Conservation (phyloP, 1,140 invertebrate species). For the Brachionus koreanus region DNA sequence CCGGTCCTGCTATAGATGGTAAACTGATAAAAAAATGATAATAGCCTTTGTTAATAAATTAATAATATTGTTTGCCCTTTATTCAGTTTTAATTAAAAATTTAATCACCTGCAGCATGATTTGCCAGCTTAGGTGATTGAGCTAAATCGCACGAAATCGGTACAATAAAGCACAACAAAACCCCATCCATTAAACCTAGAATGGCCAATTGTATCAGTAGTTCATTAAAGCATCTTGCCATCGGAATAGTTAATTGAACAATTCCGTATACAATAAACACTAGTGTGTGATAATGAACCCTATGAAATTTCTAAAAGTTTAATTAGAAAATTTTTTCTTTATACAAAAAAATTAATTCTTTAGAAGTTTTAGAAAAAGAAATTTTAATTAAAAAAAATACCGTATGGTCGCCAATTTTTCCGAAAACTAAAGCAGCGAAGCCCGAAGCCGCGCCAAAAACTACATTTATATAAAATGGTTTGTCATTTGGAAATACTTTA, state of each 20-base stretch:
- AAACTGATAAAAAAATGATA: conserved; percentile 38
- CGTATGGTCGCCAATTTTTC: conserved; percentile 19
- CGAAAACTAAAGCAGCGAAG: background rate
- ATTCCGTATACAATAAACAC: conserved; percentile 28
- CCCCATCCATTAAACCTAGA: conserved; percentile 33
- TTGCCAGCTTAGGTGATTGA: conserved; percentile 27
- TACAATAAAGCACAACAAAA: conserved; percentile 34
- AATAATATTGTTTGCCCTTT: background rate
- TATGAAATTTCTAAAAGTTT: conserved; percentile 3
- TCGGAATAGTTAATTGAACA: background rate
- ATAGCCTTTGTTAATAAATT: conserved; percentile 5
- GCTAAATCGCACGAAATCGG: conserved; percentile 27
- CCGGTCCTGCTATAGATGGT: conserved; percentile 12
- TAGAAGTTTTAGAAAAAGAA: background rate
- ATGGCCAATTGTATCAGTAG: background rate
- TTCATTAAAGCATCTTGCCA: background rate
- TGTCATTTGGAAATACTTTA: conserved; percentile 9
- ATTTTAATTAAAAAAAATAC: background rate
- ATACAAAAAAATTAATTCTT: no score
- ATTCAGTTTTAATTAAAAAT: background rate
- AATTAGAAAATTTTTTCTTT: background rate
- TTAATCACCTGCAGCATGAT: conserved; percentile 17
- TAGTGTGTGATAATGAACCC: conserved; percentile 37
- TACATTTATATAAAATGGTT: conserved; percentile 30
- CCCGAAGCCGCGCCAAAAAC: conserved; percentile 41